Evolutionary conservation across 37 sponge, comb jelly and placozoan genomes (phyloP).

Genomic region (Theonella swinhoei): DNA sequence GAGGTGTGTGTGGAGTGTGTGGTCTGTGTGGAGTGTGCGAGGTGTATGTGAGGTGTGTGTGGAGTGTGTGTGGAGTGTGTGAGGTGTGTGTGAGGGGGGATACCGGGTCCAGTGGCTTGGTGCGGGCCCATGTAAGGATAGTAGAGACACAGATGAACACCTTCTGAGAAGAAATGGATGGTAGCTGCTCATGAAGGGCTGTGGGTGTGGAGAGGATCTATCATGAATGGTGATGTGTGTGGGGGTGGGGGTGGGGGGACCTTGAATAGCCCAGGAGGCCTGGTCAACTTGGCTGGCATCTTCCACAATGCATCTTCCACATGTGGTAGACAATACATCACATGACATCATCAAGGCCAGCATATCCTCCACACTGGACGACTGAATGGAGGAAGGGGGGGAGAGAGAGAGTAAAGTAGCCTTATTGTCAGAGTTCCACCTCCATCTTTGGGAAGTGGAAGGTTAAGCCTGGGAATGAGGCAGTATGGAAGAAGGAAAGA

Average conservation of each 20-base stretch:
- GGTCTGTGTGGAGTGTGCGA: no score
- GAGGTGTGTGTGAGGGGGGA: no score
- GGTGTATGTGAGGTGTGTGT: no score
- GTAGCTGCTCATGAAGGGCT: slow-evolving; percentile 85
- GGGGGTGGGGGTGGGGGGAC: slow-evolving; percentile 30
- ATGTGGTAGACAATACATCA: slow-evolving; percentile 92
- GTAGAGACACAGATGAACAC: slow-evolving; percentile 92
- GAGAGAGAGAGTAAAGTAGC: background rate
- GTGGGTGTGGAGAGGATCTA: slow-evolving; percentile 1
- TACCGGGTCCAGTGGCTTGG: slow-evolving; percentile 91
- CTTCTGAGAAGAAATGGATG: slow-evolving; percentile 68
- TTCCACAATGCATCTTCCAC: no score
- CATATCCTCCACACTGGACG: slow-evolving; percentile 45
- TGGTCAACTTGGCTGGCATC: slow-evolving; percentile 67
- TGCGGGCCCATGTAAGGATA: slow-evolving; percentile 92
- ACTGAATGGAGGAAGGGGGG: slow-evolving; percentile 5
- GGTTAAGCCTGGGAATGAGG: background rate
- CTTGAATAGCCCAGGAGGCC: slow-evolving; percentile 74
- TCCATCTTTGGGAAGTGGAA: background rate
- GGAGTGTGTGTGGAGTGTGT: no score
- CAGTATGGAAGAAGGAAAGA: background rate
- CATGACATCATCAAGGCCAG: slow-evolving; percentile 68
- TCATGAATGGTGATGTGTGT: background rate
- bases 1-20: no score
- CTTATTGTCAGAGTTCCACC: background rate